These are phyloP conservation scores for Drosophila pegasa DNA, from an alignment of 2,888 invertebrate species.

Conservation along the genomic window DNA sequence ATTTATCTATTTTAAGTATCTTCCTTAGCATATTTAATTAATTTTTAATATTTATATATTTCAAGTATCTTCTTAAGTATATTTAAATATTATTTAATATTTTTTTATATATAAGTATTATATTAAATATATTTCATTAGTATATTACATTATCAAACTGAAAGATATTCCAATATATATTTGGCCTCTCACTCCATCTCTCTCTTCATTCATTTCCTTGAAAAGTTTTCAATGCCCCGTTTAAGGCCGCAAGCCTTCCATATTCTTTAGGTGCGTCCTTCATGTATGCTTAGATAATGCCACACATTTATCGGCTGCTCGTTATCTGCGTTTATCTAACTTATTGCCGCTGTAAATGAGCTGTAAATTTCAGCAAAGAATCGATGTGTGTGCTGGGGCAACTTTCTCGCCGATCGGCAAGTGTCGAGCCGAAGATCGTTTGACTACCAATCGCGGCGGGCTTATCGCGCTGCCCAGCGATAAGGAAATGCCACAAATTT, in stretches of 20 bases:
- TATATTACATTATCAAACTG: too few relatives aligned
- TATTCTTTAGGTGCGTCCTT: neutral
- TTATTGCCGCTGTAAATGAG: constrained; percentile 14
- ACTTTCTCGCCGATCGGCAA: constrained; percentile 37
- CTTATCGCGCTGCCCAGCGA: constrained; percentile 39
- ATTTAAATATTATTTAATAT: too few relatives aligned
- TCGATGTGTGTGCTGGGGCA: constrained; percentile 14
- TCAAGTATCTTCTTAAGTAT: too few relatives aligned
- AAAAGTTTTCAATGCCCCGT: neutral
- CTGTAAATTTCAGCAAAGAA: constrained; percentile 27
- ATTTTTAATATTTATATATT: too few relatives aligned
- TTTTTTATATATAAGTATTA: too few relatives aligned
- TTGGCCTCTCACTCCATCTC: too few relatives aligned
- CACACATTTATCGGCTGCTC: constrained; percentile 1
- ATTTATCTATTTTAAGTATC: too few relatives aligned
- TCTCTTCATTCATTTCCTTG: neutral
- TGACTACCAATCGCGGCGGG: constrained; percentile 28
- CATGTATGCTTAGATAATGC: neutral
- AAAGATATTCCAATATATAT: too few relatives aligned
- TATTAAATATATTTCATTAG: too few relatives aligned
- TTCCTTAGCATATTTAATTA: too few relatives aligned
- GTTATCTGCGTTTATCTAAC: constrained; percentile 25
- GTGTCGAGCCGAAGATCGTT: constrained; percentile 18
- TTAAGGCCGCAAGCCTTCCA: neutral
- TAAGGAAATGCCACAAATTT: constrained; percentile 56